A percentile compares a stretch with the other conserved stretches of the same genome.
Conservation (phyloP, 2,113 vertebrate genomes). For the Grus americana region DNA sequence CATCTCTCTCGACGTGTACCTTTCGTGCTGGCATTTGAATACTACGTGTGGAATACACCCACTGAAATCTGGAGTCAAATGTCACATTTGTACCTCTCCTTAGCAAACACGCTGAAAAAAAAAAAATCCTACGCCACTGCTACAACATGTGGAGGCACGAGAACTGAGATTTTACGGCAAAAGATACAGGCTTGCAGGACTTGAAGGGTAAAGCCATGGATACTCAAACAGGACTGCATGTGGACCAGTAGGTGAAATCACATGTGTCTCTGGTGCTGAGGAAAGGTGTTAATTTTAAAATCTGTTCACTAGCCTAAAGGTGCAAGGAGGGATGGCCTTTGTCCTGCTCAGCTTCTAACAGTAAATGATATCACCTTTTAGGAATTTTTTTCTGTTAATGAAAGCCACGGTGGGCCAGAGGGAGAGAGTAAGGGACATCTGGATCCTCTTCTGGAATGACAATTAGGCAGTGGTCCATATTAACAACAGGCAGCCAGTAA, state of each 20-base stretch:
- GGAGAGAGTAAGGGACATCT: slow-evolving; percentile 45
- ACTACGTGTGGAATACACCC: background rate
- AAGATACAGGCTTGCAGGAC: background rate
- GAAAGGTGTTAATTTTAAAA: slow-evolving; percentile 54
- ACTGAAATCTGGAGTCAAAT: background rate
- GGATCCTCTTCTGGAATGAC: slow-evolving; percentile 68
- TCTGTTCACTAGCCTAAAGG: slow-evolving; percentile 9
- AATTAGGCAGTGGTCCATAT: slow-evolving; percentile 58
- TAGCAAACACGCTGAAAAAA: background rate
- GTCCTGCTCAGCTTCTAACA: slow-evolving; percentile 19
- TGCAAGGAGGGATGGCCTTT: slow-evolving; percentile 4
- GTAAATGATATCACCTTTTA: slow-evolving; percentile 50
- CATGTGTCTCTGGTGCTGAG: background rate
- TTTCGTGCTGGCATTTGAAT: background rate
- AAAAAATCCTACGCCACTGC: background rate
- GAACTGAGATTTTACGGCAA: background rate
- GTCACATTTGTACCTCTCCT: background rate
- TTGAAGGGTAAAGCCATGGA: background rate
- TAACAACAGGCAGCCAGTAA: slow-evolving; percentile 57
- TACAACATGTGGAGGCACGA: background rate
- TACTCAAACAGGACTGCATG: background rate
- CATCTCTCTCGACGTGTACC: background rate
- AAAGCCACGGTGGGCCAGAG: slow-evolving; percentile 28
- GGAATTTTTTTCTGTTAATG: slow-evolving; percentile 57
- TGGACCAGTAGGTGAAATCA: background rate